phyloP scores from a whole-genome alignment of 2,113 vertebrate species.

The Prolemur simus region DNA sequence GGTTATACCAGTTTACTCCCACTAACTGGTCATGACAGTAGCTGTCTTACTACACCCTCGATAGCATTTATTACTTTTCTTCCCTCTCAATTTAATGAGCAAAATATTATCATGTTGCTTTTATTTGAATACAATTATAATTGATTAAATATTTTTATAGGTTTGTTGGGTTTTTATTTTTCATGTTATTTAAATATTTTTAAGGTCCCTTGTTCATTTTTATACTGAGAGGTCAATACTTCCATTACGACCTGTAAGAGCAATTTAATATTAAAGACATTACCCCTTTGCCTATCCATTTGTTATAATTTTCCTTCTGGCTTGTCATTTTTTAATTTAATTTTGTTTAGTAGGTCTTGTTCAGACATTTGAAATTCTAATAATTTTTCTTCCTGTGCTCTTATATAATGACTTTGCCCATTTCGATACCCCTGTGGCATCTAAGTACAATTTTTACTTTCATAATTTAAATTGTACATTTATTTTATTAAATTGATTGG shows the following conservation, averaged over 20 bases:
- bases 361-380: not conserved
- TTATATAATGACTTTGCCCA: not conserved
- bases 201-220: not conserved
- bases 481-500: conserved; percentile 3
- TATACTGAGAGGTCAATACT: not conserved
- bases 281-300: not conserved
- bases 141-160: not conserved
- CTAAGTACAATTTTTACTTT: not conserved
- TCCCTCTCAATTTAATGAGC: not conserved
- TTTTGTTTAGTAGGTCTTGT: not conserved
- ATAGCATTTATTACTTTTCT: not conserved
- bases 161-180: not conserved
- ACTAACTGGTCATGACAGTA: not conserved
- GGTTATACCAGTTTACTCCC: not conserved
- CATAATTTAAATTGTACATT: not conserved
- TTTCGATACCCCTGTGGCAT: not conserved
- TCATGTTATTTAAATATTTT: not conserved
- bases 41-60: not conserved
- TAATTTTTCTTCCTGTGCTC: not conserved
- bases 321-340: not conserved
- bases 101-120: not conserved
- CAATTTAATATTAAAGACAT: not conserved
- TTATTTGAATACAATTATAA: not conserved
- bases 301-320: not conserved
- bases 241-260: not conserved